These are phyloP conservation scores for Hermodice carunculata DNA, from an alignment of 2,888 invertebrate species.

Conservation along the genomic window DNA sequence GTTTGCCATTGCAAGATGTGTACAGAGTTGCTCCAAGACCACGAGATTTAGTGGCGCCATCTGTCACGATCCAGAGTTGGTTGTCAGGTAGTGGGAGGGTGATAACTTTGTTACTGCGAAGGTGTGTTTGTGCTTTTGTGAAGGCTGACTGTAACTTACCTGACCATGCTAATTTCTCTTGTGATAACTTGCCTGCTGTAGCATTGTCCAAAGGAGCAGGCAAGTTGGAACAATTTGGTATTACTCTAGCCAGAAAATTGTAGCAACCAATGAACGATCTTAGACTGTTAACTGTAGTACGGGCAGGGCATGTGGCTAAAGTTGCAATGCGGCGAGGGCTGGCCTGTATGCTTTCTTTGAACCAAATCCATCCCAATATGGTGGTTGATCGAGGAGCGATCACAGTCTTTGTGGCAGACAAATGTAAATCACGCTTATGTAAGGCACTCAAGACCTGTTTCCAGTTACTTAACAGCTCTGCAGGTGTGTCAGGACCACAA, in stretches of 20 bases:
- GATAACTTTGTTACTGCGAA: neutral
- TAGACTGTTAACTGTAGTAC: neutral
- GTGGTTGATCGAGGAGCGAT: too few species aligned
- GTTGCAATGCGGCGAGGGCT: slow-evolving; percentile 5
- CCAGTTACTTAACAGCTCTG: too few species aligned
- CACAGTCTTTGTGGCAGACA: too few species aligned
- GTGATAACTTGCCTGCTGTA: neutral
- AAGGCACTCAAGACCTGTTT: too few species aligned
- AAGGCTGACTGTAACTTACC: neutral
- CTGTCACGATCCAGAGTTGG: slow-evolving; percentile 17
- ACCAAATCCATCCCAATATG: too few species aligned
- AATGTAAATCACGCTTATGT: too few species aligned
- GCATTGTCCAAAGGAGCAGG: neutral
- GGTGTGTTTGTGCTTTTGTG: neutral
- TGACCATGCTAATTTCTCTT: neutral
- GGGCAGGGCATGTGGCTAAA: neutral
- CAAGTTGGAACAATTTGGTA: neutral
- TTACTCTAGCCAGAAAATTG: slow-evolving; percentile 10
- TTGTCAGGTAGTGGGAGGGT: too few species aligned
- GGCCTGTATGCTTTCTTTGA: neutral
- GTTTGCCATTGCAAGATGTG: neutral
- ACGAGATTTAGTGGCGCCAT: neutral
- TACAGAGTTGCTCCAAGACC: slow-evolving; percentile 9
- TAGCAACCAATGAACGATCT: slow-evolving; percentile 12
- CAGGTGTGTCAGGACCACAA: too few species aligned